Base-by-base conservation (phyloP, 1,140 invertebrate species). In the Mactra quadrangularis region DNA sequence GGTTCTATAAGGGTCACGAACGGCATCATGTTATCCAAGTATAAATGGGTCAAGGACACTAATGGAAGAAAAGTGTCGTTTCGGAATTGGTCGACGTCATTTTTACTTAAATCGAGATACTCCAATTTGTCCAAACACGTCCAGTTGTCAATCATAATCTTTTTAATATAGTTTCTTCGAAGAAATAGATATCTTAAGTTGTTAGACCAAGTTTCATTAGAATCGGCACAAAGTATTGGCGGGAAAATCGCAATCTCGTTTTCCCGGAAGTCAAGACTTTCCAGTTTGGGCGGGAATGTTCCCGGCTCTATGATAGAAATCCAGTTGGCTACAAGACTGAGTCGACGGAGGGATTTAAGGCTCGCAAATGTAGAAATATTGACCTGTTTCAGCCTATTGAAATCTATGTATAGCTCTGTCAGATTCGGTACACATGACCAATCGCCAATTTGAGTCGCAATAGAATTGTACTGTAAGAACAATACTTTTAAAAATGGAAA, bases 21-120 rank as follows among this genome's bases (percentile, higher is more conserved):
- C 17, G 33, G 33, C 13, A 35, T 35, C 62, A 66, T 19, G 33
- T 66, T 66, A 22, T 35, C 19, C 3, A 66, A 17, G 15, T 35
- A 25, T 41, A 66, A 29, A 13, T 35, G 13, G 13, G 15, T 35
- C 11, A 66, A 45, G 3, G 15, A n/a, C 3, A 7, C 38, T n/a
- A 66, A 45, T 7, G 22, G 22, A 3, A 27, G 3, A 66, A 66
- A 66, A 9, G 62, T 45, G 38, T 66, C 38, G 31, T 45, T 45
- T 35, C n/a, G 22, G 2, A 66, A 38, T 45, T 66, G 13, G 7
- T 33, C 38, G 6, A 66, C 38, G 19, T 41, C 62, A 41, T 66
- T 66, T 22, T 38, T 45, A 9, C 62, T 66, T n/a, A 66, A 66
- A 66, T 35, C 33, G 3, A 66, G 7, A 29, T n/a, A 35, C 38